Percentiles rank a stretch among this genome's conserved stretches.
Conservation (phyloP, 2,888 invertebrate species). For the Diadegma fenestrale region DNA sequence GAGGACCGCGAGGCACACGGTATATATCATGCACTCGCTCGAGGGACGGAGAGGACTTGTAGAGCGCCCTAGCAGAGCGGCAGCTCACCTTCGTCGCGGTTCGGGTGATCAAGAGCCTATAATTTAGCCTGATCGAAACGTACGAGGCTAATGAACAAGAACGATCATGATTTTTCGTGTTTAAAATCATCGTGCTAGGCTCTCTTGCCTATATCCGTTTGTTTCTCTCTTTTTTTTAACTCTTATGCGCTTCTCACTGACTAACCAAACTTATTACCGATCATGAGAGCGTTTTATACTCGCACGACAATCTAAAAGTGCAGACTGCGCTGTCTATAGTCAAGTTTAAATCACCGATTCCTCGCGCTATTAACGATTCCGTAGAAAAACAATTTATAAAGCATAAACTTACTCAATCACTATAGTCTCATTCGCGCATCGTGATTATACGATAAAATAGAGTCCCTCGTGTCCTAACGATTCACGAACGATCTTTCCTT, state of each 20-base stretch:
- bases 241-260: slow-evolving; percentile 13
- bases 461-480: slow-evolving; percentile 74
- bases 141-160: slow-evolving; percentile 84
- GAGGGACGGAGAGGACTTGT: slow-evolving; percentile 16
- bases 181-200: slow-evolving; percentile 81
- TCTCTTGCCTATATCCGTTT: slow-evolving; percentile 42
- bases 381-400: slow-evolving; percentile 83
- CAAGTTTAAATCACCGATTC: slow-evolving; percentile 37
- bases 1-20: slow-evolving; percentile 24
- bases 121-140: slow-evolving; percentile 84
- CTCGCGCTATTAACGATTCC: slow-evolving; percentile 80
- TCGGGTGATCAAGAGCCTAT: slow-evolving; percentile 84
- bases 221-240: slow-evolving; percentile 9
- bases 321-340: not conserved
- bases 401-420: slow-evolving; percentile 81
- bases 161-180: slow-evolving; percentile 84
- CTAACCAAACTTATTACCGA: slow-evolving; percentile 38
- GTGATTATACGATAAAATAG: slow-evolving; percentile 78
- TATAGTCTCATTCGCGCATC: slow-evolving; percentile 47
- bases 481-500: slow-evolving; percentile 70
- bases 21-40: slow-evolving; percentile 19
- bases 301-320: not conserved
- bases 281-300: slow-evolving; percentile 19
- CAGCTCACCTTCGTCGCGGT: slow-evolving; percentile 55
- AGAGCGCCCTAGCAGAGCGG: slow-evolving; percentile 22